phyloP scores from a whole-genome alignment of 2,888 invertebrate species.

The Melangyna quadrimaculata region DNA sequence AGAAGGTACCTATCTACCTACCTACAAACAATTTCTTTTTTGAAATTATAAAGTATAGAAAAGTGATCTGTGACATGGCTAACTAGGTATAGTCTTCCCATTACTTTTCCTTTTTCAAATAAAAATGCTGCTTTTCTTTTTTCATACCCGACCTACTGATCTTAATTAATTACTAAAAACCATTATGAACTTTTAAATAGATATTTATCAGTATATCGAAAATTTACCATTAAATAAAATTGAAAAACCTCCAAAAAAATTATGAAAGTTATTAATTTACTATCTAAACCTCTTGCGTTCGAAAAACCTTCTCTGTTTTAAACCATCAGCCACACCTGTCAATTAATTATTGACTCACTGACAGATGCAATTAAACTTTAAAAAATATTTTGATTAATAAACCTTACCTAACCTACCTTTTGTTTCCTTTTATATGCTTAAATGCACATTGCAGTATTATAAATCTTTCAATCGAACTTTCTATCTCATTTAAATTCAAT shows the following conservation, averaged over 20 bases:
- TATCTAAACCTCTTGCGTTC: not conserved
- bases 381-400: conserved; percentile 7
- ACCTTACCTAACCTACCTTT: not conserved
- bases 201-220: not conserved
- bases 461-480: conserved; percentile 41
- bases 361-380: conserved; percentile 20
- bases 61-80: too few relatives aligned
- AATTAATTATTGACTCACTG: conserved; percentile 11
- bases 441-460: conserved; percentile 2
- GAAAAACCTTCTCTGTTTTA: not conserved
- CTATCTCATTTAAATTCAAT: conserved; percentile 60
- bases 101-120: too few relatives aligned
- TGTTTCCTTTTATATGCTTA: not conserved
- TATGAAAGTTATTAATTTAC: not conserved
- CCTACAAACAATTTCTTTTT: too few relatives aligned
- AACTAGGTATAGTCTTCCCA: too few relatives aligned
- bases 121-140: too few relatives aligned
- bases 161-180: not conserved
- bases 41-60: too few relatives aligned
- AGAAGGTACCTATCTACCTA: too few relatives aligned
- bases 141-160: not conserved
- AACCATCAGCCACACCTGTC: conserved; percentile 19
- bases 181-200: not conserved
- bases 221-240: not conserved
- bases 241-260: not conserved